Conservation (phyloP, 1,140 invertebrate genomes). For the Achatina immaculata region DNA sequence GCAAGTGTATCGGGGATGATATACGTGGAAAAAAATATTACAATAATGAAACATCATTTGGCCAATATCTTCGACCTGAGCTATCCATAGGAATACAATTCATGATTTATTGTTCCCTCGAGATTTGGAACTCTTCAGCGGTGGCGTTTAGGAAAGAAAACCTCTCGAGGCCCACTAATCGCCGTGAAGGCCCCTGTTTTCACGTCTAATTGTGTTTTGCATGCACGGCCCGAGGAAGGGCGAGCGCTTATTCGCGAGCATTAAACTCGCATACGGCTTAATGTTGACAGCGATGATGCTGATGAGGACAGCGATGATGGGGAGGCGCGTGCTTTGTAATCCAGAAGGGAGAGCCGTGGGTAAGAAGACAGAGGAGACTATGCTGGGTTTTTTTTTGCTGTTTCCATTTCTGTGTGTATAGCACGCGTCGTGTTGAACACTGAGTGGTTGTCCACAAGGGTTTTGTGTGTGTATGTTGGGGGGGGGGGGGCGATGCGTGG, state of each 20-base stretch:
- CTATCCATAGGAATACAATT: neutral
- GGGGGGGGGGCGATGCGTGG: too few relatives aligned
- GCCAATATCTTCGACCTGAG: slow-evolving; percentile 2
- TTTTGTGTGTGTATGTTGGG: too few relatives aligned
- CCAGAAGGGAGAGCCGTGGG: neutral
- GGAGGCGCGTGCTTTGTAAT: neutral
- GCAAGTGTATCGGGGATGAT: too few relatives aligned
- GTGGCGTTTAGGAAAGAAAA: slow-evolving; percentile 6
- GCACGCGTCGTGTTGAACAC: too few relatives aligned
- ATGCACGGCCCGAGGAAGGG: neutral
- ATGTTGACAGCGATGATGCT: slow-evolving; percentile 33
- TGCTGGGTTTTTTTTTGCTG: too few relatives aligned
- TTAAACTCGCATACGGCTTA: neutral
- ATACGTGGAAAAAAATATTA: neutral
- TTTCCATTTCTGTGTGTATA: too few relatives aligned
- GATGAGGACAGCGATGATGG: slow-evolving; percentile 22
- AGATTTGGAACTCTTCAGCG: neutral
- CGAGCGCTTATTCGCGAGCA: slow-evolving; percentile 19
- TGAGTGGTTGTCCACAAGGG: too few relatives aligned
- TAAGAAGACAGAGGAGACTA: slow-evolving; percentile 4
- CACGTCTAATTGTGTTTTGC: slow-evolving; percentile 29
- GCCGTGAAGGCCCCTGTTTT: slow-evolving; percentile 28
- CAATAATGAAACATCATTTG: neutral
- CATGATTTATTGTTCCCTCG: slow-evolving; percentile 1
- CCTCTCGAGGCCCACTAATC: neutral